Percentiles rank a stretch among this genome's conserved stretches.
phyloP scores from a whole-genome alignment of 2,797 vertebrate genomes.

The Eutrigla gurnardus region DNA sequence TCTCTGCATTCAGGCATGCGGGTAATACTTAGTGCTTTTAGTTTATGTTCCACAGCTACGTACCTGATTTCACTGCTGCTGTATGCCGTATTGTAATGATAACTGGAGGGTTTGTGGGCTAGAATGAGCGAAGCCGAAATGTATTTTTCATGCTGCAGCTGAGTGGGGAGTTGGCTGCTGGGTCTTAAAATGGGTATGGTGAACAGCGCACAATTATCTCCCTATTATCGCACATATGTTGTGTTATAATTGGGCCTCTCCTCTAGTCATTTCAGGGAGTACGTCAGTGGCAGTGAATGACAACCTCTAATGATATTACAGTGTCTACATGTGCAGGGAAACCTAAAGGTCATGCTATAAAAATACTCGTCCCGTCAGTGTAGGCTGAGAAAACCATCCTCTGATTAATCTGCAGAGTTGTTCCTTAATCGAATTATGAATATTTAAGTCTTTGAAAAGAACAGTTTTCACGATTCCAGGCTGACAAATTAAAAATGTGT shows the following conservation, averaged over 20 bases:
- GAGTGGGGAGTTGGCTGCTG: constrained; percentile 70
- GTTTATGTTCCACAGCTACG: constrained; percentile 25
- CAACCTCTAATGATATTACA: constrained; percentile 45
- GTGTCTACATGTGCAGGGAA: constrained; percentile 28
- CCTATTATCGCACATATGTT: constrained; percentile 81
- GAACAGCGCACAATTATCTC: constrained; percentile 81
- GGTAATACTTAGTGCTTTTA: constrained; percentile 14
- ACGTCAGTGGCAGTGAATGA: constrained; percentile 51
- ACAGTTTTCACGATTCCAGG: neutral
- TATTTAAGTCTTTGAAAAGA: neutral
- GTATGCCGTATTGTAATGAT: constrained; percentile 15
- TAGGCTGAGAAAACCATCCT: neutral
- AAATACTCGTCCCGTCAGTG: neutral
- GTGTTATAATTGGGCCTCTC: constrained; percentile 74
- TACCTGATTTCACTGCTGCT: constrained; percentile 24
- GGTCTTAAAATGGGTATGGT: constrained; percentile 70
- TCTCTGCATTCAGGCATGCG: constrained; percentile 24
- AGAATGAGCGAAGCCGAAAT: constrained; percentile 44
- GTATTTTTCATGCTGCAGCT: constrained; percentile 66
- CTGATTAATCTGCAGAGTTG: constrained; percentile 2
- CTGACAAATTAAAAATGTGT: neutral
- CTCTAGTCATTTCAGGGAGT: constrained; percentile 62
- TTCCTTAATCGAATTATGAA: neutral
- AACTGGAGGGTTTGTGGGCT: constrained; percentile 10
- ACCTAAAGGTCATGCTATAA: constrained; percentile 33